Base-by-base conservation (phyloP, 2,113 vertebrate species). In the Neoarius graeffei region DNA sequence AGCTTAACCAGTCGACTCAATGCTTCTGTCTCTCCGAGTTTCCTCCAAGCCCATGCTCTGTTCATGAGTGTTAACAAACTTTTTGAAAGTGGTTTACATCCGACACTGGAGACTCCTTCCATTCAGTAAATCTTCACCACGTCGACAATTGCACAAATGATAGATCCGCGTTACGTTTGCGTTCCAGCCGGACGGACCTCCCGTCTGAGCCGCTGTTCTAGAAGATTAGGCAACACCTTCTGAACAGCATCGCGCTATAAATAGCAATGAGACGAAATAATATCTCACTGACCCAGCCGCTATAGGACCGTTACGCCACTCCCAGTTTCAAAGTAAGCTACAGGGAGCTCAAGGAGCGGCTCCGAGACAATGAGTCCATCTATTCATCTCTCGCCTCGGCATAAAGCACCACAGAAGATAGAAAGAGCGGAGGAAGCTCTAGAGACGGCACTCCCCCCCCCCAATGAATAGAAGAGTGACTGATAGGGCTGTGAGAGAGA, bases 1-100 rank as follows among this genome's bases (percentile, higher is more conserved):
- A 73, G 86, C 87, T 87, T 86, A 87, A 79, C 77, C 52, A 60
- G 56, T 89, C 81, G 60, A 85, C 66, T 89, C 62, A 67, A 77
- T 82, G 82, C 76, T 85, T 52, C 84, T 82, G 80, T 67, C 56
- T 56, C 10, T 81, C 35, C 69, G 27, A 66, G 69, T 86, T 84
- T 73, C 27, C 14, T 42, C 15, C 5, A 59, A 62, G 83, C 79
- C 56, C 71, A 48, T 19, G 54, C 35, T n/a, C 77, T 85, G 50
- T 4, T 30, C 66, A 20, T 57, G n/a, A 80, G 23, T 77, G 19
- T 15, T 76, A 25, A 13, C 73, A 60, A 60, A 20, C 59, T 59
- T 59, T 13, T 59, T 54, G 1, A 59, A n/a, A 66, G n/a, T 13
- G 30, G 42, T 42, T 48, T 48, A 20, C 35, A 23, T 17, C 17